Base-by-base conservation (phyloP, 2,113 vertebrate genomes). In the Sebastes schlegelii region DNA sequence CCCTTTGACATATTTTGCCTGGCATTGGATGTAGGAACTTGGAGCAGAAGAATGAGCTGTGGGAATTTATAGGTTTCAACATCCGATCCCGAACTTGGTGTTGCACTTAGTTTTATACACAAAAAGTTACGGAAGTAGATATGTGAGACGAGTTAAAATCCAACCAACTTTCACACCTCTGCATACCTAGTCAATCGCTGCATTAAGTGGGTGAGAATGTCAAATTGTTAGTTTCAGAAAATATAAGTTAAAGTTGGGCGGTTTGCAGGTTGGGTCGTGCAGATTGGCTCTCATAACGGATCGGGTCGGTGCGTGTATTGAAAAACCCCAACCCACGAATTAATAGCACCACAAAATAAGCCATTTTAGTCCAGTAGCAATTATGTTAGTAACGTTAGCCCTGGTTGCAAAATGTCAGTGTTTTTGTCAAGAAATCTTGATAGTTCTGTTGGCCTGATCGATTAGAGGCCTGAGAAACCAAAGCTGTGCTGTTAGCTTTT, bases 1-100 rank as follows among this genome's bases (percentile, higher is more conserved):
- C 17, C 55, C 21, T 21, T 19, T 34, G 12, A 69, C 67, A 79
- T 84, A 61, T 79, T 84, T 82, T 45, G 21, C 77, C 58, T 76
- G 71, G 73, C n/a, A 0, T 65, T 77, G 16, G 12, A 21, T 21
- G 34, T 17, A 11, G 10, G 51, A 17, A 12, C 63, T 34, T 63
- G 68, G 21, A 65, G 13, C 19, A 12, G 14, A 60, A 58, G 55
- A 77, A 49, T 1, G 11, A 69, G 34, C 58, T 42, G 82, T 74
- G 65, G 74, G 76, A 86, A 88, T 79, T 69, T 21, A 51, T 6
- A 1, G 14, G 66, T 55, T 26, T 60, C 51, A 11, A 0, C 43
- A 14, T 69, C 21, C 19, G 0, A 49, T 57, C 46, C 64, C 52
- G 14, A 66, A 52, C n/a, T 19, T 14, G 26, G 26, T 34, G 34